A percentile compares a stretch with the other conserved stretches of the same genome.
Evolutionary conservation across 1,140 invertebrate genomes (phyloP).

Genomic region (Cecropterus lyciades): DNA sequence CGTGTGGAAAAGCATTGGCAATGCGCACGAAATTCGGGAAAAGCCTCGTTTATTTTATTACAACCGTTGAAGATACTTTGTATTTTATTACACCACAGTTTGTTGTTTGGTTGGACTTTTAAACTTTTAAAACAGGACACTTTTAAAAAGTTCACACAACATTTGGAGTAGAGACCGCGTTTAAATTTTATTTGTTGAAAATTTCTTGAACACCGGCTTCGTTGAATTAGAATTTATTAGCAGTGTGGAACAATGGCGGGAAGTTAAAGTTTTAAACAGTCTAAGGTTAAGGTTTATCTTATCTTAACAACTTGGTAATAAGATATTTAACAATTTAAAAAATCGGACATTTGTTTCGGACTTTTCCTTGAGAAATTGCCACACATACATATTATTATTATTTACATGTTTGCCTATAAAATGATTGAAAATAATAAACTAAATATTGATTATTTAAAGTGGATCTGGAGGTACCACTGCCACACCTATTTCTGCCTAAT

Average conservation of each 20-base stretch:
- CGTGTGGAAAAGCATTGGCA: not conserved
- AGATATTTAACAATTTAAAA: too few species aligned
- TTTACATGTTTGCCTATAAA: too few species aligned
- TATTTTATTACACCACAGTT: slow-evolving; percentile 19
- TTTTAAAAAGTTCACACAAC: slow-evolving; percentile 19
- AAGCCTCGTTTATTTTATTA: slow-evolving; percentile 15
- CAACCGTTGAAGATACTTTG: slow-evolving; percentile 8
- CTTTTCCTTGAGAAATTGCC: too few species aligned
- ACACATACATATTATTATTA: too few species aligned
- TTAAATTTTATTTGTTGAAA: slow-evolving; percentile 14
- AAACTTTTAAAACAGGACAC: slow-evolving; percentile 12
- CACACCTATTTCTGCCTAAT: too few species aligned
- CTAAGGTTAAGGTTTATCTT: too few species aligned
- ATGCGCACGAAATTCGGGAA: not conserved
- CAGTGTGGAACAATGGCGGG: not conserved
- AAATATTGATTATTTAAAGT: too few species aligned
- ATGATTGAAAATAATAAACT: too few species aligned
- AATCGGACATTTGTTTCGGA: too few species aligned
- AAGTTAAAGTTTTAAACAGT: slow-evolving; percentile 1
- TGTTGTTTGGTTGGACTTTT: slow-evolving; percentile 18
- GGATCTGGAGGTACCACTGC: too few species aligned
- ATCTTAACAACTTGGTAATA: too few species aligned
- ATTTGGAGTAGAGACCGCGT: not conserved
- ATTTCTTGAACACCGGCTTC: not conserved
- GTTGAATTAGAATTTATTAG: slow-evolving; percentile 20